Percentiles rank a stretch among this genome's conserved stretches.
Evolutionary conservation across 53 echinoderm and acorn worm genomes (phyloP).

Genomic region (Crossaster papposus): DNA sequence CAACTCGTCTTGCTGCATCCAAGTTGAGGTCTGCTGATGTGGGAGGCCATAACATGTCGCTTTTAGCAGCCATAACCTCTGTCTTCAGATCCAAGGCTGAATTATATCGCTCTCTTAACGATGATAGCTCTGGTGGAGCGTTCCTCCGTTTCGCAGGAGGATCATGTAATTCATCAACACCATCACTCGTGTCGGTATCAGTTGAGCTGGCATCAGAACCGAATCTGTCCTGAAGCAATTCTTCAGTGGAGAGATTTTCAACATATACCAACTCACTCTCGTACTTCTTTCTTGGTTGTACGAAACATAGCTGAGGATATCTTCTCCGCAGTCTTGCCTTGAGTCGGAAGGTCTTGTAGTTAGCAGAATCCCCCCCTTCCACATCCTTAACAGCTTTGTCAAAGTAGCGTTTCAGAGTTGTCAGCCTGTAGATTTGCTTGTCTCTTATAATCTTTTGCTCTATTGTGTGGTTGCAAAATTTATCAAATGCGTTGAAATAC

Average conservation of each 20-base stretch:
- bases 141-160: not conserved
- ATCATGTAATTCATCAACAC: not conserved
- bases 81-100: not conserved
- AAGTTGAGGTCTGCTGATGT: conserved; percentile 39
- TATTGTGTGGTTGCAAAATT: no score
- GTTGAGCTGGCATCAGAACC: conserved; percentile 13
- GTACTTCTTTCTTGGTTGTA: no score
- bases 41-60: conserved; percentile 33
- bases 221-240: conserved; percentile 9
- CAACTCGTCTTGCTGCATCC: conserved; percentile 10
- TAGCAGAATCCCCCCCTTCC: not conserved
- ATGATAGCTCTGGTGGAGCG: not conserved
- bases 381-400: conserved; percentile 23
- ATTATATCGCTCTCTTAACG: not conserved
- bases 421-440: no score
- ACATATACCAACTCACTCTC: no score
- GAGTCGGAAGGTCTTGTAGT: no score
- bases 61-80: not conserved
- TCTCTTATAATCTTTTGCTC: no score
- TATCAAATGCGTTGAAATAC: conserved; percentile 20
- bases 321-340: no score
- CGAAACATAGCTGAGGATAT: no score
- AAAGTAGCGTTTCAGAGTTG: no score
- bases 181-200: conserved; percentile 23
- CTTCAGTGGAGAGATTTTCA: conserved; percentile 42